Percentiles rank a stretch among this genome's conserved stretches.
Conservation (phyloP, 2,888 invertebrate species). For the Lomographa bimaculata region DNA sequence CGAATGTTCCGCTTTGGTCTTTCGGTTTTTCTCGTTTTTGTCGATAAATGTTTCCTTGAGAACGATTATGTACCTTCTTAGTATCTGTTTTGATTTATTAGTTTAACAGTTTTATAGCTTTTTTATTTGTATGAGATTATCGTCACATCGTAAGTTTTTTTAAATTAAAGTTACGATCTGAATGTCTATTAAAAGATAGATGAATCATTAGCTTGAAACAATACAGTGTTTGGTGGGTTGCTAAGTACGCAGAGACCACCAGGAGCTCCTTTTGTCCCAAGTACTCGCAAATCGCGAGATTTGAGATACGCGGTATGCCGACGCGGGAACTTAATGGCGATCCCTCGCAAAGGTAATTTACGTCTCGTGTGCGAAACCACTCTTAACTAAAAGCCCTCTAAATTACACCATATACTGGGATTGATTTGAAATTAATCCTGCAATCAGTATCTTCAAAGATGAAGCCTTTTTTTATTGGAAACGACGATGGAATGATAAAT, state of each 20-base stretch:
- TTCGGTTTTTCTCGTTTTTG: conserved; percentile 65
- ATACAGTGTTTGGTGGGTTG: conserved; percentile 49
- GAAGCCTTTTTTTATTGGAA: conserved; percentile 47
- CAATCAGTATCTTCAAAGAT: conserved; percentile 50
- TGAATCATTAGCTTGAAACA: conserved; percentile 44
- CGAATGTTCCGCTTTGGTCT: conserved; percentile 69
- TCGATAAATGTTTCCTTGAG: conserved; percentile 69
- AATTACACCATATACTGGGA: conserved; percentile 74
- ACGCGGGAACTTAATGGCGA: conserved; percentile 74
- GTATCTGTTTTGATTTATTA: conserved; percentile 63
- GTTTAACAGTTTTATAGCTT: conserved; percentile 44
- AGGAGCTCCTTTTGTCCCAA: conserved; percentile 71
- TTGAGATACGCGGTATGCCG: conserved; percentile 74
- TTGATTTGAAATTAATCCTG: conserved; percentile 78
- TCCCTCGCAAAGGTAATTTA: conserved; percentile 76
- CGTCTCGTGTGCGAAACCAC: conserved; percentile 79
- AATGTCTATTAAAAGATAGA: conserved; percentile 1
- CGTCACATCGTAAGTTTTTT: conserved; percentile 27
- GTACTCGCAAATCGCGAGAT: conserved; percentile 78
- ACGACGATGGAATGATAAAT: too few relatives aligned
- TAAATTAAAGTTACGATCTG: conserved; percentile 28
- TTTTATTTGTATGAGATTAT: conserved; percentile 34
- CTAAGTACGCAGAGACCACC: conserved; percentile 70
- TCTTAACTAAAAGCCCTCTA: conserved; percentile 79
- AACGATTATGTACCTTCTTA: conserved; percentile 59